Conservation (phyloP, 2,888 invertebrate species). For the Amphiduros pacificus region DNA sequence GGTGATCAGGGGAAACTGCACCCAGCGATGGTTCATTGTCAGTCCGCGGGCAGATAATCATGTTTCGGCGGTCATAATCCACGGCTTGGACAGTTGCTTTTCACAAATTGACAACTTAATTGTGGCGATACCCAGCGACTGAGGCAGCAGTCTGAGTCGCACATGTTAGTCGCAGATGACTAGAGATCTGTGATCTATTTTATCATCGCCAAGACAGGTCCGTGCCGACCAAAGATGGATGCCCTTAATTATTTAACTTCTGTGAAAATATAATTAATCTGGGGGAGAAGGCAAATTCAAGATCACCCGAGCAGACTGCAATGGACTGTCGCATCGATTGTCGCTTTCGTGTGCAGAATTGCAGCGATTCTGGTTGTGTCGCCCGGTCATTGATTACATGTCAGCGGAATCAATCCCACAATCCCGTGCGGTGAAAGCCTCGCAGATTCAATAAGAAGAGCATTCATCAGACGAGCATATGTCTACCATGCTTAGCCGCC, state of each 20-base stretch:
- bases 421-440: neutral
- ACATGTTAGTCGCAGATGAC: no score
- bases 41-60: constrained; percentile 11
- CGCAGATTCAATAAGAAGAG: constrained; percentile 20
- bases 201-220: no score
- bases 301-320: no score
- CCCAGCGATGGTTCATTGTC: constrained; percentile 5
- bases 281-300: neutral
- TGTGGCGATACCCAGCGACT: neutral
- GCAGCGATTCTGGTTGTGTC: neutral
- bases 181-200: no score
- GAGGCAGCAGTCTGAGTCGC: neutral
- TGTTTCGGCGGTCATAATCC: constrained; percentile 10
- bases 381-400: constrained; percentile 13
- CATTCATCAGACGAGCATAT: constrained; percentile 24
- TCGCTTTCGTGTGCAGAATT: no score
- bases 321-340: no score
- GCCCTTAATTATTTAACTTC: constrained; percentile 17
- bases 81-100: neutral
- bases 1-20: no score
- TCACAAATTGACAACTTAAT: constrained; percentile 17
- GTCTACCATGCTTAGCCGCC: neutral
- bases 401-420: constrained; percentile 2
- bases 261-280: constrained; percentile 15
- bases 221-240: no score